Evolutionary conservation across 1,140 invertebrate genomes (phyloP).

Genomic region (Phenacoccus solenopsis): DNA sequence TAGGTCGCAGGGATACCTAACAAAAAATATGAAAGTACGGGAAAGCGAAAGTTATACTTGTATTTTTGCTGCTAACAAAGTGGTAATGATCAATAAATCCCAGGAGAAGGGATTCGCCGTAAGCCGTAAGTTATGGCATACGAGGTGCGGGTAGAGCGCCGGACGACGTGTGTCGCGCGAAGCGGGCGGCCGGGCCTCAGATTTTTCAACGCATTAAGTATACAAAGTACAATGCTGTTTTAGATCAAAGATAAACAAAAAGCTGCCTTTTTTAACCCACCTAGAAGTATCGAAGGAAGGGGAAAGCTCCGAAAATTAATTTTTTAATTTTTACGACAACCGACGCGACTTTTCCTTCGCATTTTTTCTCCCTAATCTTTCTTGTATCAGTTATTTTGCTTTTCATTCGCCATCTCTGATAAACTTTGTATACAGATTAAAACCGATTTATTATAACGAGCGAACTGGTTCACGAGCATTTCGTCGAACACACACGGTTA

Average conservation of each 20-base stretch:
- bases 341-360: no score
- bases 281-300: neutral
- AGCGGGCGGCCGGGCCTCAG: neutral
- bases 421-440: no score
- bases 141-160: neutral
- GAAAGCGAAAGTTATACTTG: conserved; percentile 15
- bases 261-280: neutral
- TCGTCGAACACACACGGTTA: no score
- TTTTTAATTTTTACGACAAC: neutral
- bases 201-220: neutral
- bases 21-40: conserved; percentile 14
- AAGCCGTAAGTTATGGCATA: neutral
- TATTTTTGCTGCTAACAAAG: conserved; percentile 11
- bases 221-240: neutral
- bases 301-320: neutral
- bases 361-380: no score
- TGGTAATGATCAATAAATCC: conserved; percentile 18
- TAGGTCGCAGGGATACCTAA: neutral
- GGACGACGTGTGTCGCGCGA: neutral
- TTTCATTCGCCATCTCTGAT: no score
- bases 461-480: no score
- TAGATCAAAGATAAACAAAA: neutral
- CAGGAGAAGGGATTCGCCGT: conserved; percentile 11
- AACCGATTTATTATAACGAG: no score
- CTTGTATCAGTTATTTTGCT: no score